Conservation (phyloP, 2,888 invertebrate species). For the Callinectes sapidus region DNA sequence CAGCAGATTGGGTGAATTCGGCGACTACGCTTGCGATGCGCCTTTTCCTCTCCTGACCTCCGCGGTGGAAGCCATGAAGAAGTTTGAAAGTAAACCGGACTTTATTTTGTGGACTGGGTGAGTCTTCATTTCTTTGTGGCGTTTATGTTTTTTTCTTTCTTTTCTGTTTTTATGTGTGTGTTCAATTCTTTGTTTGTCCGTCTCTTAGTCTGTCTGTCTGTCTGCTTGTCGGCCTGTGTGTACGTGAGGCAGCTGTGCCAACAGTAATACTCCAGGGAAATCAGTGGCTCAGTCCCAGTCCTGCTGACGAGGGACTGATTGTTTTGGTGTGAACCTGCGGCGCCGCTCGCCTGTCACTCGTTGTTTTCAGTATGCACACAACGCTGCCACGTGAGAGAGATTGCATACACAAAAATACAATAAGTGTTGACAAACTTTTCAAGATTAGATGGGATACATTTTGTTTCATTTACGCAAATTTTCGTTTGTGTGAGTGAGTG, state of each 20-base stretch:
- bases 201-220: neutral
- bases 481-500: neutral
- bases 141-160: neutral
- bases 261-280: neutral
- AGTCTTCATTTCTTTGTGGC: neutral
- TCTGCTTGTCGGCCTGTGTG: conserved; percentile 32
- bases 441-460: neutral
- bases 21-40: conserved; percentile 76
- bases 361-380: neutral
- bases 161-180: neutral
- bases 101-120: conserved; percentile 77
- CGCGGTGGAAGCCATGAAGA: conserved; percentile 75
- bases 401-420: neutral
- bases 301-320: conserved; percentile 29
- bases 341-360: neutral
- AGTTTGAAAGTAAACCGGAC: conserved; percentile 74
- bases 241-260: neutral
- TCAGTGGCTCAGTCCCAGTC: neutral
- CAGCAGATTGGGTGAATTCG: conserved; percentile 73
- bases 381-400: neutral
- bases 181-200: neutral
- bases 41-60: conserved; percentile 75
- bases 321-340: conserved; percentile 13
- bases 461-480: neutral
- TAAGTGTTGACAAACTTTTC: neutral